phyloP scores from a whole-genome alignment of 2,888 invertebrate species.

The Pteria penguin region DNA sequence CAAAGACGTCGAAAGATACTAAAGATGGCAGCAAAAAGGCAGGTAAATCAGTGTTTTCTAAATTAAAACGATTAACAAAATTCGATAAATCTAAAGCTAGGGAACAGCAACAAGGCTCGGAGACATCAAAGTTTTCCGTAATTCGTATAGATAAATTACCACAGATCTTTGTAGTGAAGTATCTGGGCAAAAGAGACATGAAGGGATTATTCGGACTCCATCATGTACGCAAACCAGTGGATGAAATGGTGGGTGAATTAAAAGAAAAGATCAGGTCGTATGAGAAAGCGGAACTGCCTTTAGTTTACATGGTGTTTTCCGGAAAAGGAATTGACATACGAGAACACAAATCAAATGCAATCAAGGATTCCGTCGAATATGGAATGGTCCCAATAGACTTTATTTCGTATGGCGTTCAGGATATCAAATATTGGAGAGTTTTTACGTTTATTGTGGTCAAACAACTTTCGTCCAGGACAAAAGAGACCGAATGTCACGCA shows the following conservation, averaged over 20 bases:
- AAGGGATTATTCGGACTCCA: slow-evolving; percentile 75
- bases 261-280: slow-evolving; percentile 63
- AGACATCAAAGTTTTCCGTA: slow-evolving; percentile 64
- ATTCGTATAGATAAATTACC: slow-evolving; percentile 75
- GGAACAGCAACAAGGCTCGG: slow-evolving; percentile 30
- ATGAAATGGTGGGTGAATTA: slow-evolving; percentile 73
- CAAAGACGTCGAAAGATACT: slow-evolving; percentile 32
- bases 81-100: slow-evolving; percentile 59
- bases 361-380: slow-evolving; percentile 52
- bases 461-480: slow-evolving; percentile 70
- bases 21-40: slow-evolving; percentile 46
- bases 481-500: slow-evolving; percentile 76
- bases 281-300: slow-evolving; percentile 73
- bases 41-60: slow-evolving; percentile 53
- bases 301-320: slow-evolving; percentile 74
- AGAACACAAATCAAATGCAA: slow-evolving; percentile 72
- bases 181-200: slow-evolving; percentile 73
- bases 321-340: slow-evolving; percentile 72
- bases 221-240: slow-evolving; percentile 75
- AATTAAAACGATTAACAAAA: slow-evolving; percentile 64
- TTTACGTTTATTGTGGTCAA: slow-evolving; percentile 78
- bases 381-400: slow-evolving; percentile 77
- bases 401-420: slow-evolving; percentile 79
- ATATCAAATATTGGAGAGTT: slow-evolving; percentile 76
- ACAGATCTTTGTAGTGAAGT: slow-evolving; percentile 79